Evolutionary conservation across 1,140 invertebrate genomes (phyloP), one percentile per base, ranked within the genome.

Genomic region (Tenebrio molitor): DNA sequence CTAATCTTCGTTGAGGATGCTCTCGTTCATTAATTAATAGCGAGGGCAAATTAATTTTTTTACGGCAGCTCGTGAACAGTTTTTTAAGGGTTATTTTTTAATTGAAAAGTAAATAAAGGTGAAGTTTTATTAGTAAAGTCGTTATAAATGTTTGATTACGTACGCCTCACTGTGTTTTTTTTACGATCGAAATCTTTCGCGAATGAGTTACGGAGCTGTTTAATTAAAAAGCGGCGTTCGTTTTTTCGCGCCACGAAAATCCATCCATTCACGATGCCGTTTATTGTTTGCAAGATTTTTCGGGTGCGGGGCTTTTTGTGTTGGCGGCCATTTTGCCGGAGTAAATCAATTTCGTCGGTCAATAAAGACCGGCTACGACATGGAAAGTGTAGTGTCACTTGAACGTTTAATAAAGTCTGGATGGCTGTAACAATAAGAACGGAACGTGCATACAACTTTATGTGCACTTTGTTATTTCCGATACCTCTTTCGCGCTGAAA

Each of bases 101-200:
- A 65, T 42, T 65, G 62, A 65, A 65, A 65, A 65, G 62, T 65
- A 65, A 65, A 65, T 42, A 65, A 65, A 65, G 50, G 50, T 58
- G 23, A 29, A 58, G 50, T 58, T 58, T 58, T 58, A 25, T 58
- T 12, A 58, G 50, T 12, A 58, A 25, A 58, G 50, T 58, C 50
- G 50, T 58, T 58, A 58, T 58, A 58, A 58, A 58, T 58, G 50
- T 58, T 58, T 25, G 21, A 58, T 58, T 58, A 58, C 50, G 6
- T 39, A 39, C 36, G 36, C 23, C 23, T 15, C 23, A 58, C 36
- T 7, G 36, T 39, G 36, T 58, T 21, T 58, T n/a, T 50, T 58
- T 58, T 58, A 58, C 50, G 50, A 58, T 58, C 15, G 15, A 58
- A 58, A 58, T 58, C 50, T 58, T 50, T 58, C 10, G 23, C 50